Percentiles rank a stretch among this genome's conserved stretches.
phyloP scores from a whole-genome alignment of 2,113 vertebrate genomes.

The Pleuronectes platessa region DNA sequence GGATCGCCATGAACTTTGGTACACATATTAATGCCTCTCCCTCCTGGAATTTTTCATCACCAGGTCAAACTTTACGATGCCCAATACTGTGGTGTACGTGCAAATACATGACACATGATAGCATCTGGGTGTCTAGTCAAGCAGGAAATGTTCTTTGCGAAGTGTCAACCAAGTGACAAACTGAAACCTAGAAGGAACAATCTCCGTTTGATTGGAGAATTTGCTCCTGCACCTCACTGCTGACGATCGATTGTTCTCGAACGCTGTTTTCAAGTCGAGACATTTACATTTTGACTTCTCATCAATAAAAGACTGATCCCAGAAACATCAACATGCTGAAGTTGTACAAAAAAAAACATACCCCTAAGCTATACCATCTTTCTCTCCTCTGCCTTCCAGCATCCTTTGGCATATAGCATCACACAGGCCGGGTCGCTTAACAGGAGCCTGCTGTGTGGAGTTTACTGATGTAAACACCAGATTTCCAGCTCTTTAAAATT shows the following conservation, averaged over 20 bases:
- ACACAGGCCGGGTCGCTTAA: neutral
- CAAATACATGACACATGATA: too few relatives aligned
- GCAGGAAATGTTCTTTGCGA: neutral
- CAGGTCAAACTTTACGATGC: too few relatives aligned
- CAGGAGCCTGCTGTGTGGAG: neutral
- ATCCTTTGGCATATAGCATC: neutral
- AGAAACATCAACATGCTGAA: neutral
- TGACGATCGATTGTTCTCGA: neutral
- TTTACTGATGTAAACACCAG: conserved; percentile 3
- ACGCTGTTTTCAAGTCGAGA: neutral
- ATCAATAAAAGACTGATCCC: neutral
- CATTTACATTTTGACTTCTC: neutral
- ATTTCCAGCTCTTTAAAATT: conserved; percentile 17
- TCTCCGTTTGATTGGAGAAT: too few relatives aligned
- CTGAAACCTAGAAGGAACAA: too few relatives aligned
- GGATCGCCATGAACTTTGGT: too few relatives aligned
- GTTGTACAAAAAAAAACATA: neutral
- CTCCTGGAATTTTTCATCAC: too few relatives aligned
- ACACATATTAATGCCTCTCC: too few relatives aligned
- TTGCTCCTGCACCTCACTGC: too few relatives aligned
- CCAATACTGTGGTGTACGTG: too few relatives aligned
- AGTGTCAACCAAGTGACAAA: neutral
- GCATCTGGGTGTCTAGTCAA: neutral
- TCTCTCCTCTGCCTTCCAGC: neutral
- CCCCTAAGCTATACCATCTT: neutral